Conservation (phyloP, 2,113 vertebrate species). For the Nematolebias whitei region DNA sequence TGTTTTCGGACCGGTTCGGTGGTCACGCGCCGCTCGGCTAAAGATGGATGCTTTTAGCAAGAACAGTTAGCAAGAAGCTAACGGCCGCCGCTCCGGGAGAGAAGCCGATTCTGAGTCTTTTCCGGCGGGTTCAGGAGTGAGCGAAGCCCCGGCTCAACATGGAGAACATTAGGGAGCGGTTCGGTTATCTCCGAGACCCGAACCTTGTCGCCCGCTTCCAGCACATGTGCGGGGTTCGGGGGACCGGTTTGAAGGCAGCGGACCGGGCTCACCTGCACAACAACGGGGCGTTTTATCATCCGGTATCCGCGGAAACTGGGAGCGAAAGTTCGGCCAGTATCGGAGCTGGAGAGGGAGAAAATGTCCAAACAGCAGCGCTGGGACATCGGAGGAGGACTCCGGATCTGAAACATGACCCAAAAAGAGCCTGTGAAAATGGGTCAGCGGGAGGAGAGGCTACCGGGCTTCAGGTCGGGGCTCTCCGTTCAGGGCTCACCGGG, state of each 20-base stretch:
- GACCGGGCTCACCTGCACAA: conserved; percentile 50
- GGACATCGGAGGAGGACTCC: conserved; percentile 23
- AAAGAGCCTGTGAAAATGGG: conserved; percentile 70
- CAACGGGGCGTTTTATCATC: conserved; percentile 58
- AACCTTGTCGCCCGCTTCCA: conserved; percentile 91
- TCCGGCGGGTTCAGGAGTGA: neutral
- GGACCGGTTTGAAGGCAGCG: conserved; percentile 25
- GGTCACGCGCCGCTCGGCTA: conserved; percentile 24
- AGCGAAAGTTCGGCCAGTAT: neutral
- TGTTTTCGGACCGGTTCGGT: no score
- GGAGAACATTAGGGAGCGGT: conserved; percentile 61
- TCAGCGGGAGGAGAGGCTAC: conserved; percentile 31
- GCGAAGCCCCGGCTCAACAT: conserved; percentile 48
- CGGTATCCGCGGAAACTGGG: neutral
- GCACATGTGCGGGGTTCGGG: conserved; percentile 86
- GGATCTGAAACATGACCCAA: conserved; percentile 40
- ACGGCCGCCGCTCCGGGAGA: neutral
- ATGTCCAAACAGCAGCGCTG: fast-evolving
- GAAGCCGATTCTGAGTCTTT: neutral
- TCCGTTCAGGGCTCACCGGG: no score
- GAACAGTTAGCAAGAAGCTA: neutral
- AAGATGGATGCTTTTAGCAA: neutral
- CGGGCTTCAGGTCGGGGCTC: no score
- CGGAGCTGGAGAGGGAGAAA: conserved; percentile 33
- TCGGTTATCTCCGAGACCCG: conserved; percentile 84